Percentiles rank a stretch among this genome's conserved stretches.
phyloP scores from a whole-genome alignment of 2,888 invertebrate species.

The Ariolimax columbianus region DNA sequence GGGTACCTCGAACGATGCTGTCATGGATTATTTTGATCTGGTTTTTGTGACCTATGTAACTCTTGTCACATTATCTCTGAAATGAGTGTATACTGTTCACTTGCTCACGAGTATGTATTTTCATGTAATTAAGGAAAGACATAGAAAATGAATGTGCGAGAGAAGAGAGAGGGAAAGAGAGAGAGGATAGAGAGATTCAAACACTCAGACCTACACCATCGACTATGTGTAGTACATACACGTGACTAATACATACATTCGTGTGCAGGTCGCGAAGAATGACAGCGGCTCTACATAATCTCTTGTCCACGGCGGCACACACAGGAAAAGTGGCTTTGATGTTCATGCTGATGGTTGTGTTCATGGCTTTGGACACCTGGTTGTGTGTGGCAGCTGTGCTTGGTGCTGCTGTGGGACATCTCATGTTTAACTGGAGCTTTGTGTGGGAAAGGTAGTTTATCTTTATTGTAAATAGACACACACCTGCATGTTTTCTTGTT shows the following conservation, averaged over 20 bases:
- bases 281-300: conserved; percentile 15
- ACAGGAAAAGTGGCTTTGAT: conserved; percentile 20
- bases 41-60: too few species aligned
- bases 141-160: too few species aligned
- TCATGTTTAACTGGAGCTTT: conserved; percentile 12
- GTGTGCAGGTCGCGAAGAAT: not conserved
- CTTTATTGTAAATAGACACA: not conserved
- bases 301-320: conserved; percentile 12
- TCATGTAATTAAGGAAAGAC: too few species aligned
- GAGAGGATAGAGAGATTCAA: too few species aligned
- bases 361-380: conserved; percentile 31
- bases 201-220: too few species aligned
- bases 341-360: conserved; percentile 36
- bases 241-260: not conserved
- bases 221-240: not conserved
- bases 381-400: conserved; percentile 8
- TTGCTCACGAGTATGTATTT: too few species aligned
- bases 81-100: too few species aligned
- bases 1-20: too few species aligned
- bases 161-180: too few species aligned
- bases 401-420: not conserved
- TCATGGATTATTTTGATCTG: too few species aligned
- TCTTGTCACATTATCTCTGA: too few species aligned
- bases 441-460: conserved; percentile 17
- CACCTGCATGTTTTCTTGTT: too few species aligned